Base-by-base conservation (phyloP, 1,140 invertebrate species). In the Triops cancriformis region DNA sequence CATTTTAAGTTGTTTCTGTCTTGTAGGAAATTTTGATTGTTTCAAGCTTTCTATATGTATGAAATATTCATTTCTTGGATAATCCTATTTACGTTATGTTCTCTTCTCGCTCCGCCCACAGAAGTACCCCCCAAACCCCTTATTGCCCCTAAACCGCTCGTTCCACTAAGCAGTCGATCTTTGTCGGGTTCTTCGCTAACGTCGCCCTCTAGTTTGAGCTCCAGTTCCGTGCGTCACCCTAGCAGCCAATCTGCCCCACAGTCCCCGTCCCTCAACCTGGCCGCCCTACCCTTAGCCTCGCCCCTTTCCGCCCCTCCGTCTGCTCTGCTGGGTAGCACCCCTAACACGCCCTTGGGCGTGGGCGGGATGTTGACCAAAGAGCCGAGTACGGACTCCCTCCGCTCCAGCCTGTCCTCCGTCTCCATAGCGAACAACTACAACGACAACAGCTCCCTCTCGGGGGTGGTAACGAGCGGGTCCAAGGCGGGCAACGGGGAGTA, bases 111-210 rank as follows among this genome's bases (percentile, higher is more conserved):
- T 72, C 31, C 28, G 75, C 75, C 79, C 79, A 42, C 79, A 84
- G 84, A 82, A 82, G 79, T 86, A 73, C 83, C 84, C 43, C 85
- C 85, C 28, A 85, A 85, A 83, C 85, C 85, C n/a, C 28, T 80
- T 7, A 76, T 82, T 41, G 80, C 79, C 11, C 82, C 82, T 12
- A 83, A 82, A 80, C 82, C 82, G 72, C 27, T n/a, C 78, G 76
- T 78, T 80, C 37, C 26, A 26, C 18, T 73, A 10, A 41, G 31
- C 73, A 73, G n/a, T 73, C 45, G 73, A 27, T 28, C 74, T 12
- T 78, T 79, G 27, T 79, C 80, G 18, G 75, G 77, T 72, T 37
- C 77, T 37, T 75, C 64, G n/a, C 73, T 80, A 37, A 37, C 72
- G 14, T 75, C 79, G 41, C 76, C 80, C 41, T 73, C 77, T n/a